Evolutionary conservation across 2,113 vertebrate genomes (phyloP).

Genomic region (Syngnathoides biaculeatus): DNA sequence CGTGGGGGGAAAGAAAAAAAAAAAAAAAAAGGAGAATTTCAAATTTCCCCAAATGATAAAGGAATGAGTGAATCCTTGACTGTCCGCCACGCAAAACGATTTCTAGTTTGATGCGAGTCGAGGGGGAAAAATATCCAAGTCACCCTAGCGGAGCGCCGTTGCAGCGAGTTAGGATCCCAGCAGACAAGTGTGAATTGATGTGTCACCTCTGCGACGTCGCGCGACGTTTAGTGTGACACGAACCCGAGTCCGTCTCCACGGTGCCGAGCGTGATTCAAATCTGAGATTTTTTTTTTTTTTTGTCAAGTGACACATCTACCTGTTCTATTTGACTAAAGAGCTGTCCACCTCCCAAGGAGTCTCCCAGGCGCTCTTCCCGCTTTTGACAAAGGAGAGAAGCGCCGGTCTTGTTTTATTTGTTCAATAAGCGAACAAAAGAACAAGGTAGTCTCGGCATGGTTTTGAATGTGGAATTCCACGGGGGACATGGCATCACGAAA

Average conservation of each 20-base stretch:
- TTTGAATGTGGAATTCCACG: no score
- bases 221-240: neutral
- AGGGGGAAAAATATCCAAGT: neutral
- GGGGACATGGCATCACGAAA: no score
- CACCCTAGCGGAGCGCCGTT: neutral
- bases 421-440: neutral
- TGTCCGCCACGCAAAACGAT: no score
- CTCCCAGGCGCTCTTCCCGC: slow-evolving; percentile 2
- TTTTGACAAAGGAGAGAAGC: neutral
- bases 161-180: neutral
- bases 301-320: neutral
- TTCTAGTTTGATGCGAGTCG: neutral
- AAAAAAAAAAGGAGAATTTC: neutral
- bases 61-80: no score
- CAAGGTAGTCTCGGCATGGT: no score
- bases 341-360: neutral
- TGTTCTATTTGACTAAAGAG: neutral
- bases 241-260: neutral
- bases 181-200: slow-evolving; percentile 36
- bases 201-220: slow-evolving; percentile 12
- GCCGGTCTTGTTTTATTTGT: neutral
- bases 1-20: no score
- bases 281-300: no score
- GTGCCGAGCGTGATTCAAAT: neutral
- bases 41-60: neutral